Conservation (phyloP, 1,140 invertebrate genomes). For the Drosophila takahashii region DNA sequence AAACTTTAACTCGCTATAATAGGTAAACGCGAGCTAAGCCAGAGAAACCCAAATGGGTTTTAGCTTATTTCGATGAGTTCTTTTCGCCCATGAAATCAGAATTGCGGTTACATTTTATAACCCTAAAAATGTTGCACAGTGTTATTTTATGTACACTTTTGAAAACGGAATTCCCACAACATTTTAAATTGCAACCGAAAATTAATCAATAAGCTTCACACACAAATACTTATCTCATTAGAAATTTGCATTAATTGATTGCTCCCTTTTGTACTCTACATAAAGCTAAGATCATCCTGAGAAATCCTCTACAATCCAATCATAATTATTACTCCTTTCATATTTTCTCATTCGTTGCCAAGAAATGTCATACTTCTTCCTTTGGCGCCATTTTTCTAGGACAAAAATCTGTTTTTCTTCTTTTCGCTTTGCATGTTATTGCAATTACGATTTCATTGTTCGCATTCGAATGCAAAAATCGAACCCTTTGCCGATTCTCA, state of each 20-base stretch:
- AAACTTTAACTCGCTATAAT: too few species aligned
- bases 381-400: slow-evolving; percentile 60
- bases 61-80: too few species aligned
- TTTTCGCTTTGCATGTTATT: slow-evolving; percentile 75
- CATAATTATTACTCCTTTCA: slow-evolving; percentile 27
- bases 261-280: not conserved
- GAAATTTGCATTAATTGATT: slow-evolving; percentile 9
- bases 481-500: slow-evolving; percentile 56
- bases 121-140: too few species aligned
- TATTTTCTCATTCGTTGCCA: not conserved
- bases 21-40: too few species aligned
- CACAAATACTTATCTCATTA: not conserved
- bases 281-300: slow-evolving; percentile 1
- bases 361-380: slow-evolving; percentile 7
- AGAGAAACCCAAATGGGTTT: too few species aligned
- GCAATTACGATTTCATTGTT: slow-evolving; percentile 76
- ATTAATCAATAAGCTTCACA: slow-evolving; percentile 4
- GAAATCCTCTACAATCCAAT: slow-evolving; percentile 20
- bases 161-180: not conserved
- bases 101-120: too few species aligned
- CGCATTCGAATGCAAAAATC: slow-evolving; percentile 59
- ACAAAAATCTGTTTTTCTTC: slow-evolving; percentile 20
- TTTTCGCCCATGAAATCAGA: too few species aligned
- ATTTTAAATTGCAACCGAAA: not conserved
- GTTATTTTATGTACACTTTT: too few species aligned